Evolutionary conservation across 2,113 vertebrate species (phyloP), one percentile per base, ranked within the genome.

Genomic region (Helogale parvula): DNA sequence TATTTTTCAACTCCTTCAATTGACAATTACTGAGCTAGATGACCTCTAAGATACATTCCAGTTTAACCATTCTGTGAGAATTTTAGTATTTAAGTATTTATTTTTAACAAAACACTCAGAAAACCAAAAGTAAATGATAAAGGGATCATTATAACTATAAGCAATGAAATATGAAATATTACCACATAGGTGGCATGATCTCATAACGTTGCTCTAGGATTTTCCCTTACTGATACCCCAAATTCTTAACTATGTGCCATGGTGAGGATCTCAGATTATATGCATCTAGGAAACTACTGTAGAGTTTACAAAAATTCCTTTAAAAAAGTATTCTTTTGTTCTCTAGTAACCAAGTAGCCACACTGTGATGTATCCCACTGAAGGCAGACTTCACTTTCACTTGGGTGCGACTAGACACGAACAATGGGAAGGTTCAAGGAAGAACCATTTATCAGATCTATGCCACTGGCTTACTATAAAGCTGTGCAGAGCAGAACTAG

Each of bases 231-330:
- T 8, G 86, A 91, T 25, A 12, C 45, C 38, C 10, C 25, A 76
- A 94, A 84, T 72, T 72, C 65, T 90, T 47, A 84, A 63, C 17
- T 52, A 31, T 79, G 31, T 86, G 33, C 38, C 57, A 87, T 3
- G 21, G 69, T 82, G 16, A 35, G 65, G 41, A 68, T 86, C 52
- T 80, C 23, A 90, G 69, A 94, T n/a, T 87, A 45, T 80, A 74
- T 1, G 54, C 19, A 90, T 29, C 45, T 33, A 93, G 65, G 31
- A 95, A 93, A 86, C 12, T 38, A 86, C 12, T 38, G 66, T 38
- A 23, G 82, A 82, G n/a, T 27, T 83, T 96, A 82, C 1, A 82
- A 54, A 97, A 91, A 13, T 71, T 88, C n/a, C 66, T 91, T 76
- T 47, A 84, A 63, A 74, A 65, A 41, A 50, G 29, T 50, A 47